Conservation (phyloP, 2,113 vertebrate species). For the Mixornis gularis region DNA sequence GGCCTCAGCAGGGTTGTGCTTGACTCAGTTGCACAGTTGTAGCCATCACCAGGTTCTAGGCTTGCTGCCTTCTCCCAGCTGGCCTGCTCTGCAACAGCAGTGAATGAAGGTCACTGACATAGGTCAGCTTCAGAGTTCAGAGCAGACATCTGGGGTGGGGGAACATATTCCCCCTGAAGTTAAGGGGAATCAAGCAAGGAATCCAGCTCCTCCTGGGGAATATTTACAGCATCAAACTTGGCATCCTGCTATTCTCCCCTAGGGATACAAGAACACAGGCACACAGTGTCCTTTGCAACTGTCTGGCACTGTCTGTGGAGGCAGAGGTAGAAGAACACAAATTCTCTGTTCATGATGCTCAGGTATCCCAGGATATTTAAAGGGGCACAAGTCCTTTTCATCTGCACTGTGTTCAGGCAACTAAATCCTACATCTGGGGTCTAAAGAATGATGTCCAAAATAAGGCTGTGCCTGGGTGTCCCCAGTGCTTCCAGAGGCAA, state of each 20-base stretch:
- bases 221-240: not conserved
- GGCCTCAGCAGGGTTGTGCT: not conserved
- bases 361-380: not conserved
- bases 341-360: not conserved
- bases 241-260: not conserved
- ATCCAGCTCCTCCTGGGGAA: not conserved
- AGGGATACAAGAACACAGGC: not conserved
- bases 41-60: not conserved
- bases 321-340: not conserved
- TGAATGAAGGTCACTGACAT: not conserved
- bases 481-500: not conserved
- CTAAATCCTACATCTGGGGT: not conserved
- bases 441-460: not conserved
- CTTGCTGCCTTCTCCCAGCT: not conserved
- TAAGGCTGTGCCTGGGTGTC: not conserved
- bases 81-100: not conserved
- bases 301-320: not conserved
- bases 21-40: not conserved
- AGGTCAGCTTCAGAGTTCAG: not conserved
- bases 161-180: not conserved
- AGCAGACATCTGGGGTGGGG: not conserved
- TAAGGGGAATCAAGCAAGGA: not conserved
- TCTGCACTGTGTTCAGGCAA: not conserved
- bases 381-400: not conserved
- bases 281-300: rapidly evolving